A percentile compares a stretch with the other conserved stretches of the same genome.
phyloP scores from a whole-genome alignment of 1,140 invertebrate genomes.

The Drosophila pseudoananassae region DNA sequence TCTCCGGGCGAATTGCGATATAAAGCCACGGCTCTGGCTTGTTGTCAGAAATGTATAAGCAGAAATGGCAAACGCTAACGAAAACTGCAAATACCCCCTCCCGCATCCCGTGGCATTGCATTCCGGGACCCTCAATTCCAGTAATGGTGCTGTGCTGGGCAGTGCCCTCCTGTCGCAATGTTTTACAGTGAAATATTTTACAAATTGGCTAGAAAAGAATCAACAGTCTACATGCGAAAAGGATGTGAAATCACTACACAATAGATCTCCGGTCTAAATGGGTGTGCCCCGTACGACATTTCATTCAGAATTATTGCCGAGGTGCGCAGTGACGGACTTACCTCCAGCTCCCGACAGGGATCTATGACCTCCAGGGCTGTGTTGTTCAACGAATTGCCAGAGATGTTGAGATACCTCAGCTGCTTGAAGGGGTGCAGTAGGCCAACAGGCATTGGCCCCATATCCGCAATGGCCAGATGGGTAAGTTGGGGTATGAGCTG shows the following conservation, averaged over 20 bases:
- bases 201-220: slow-evolving; percentile 66
- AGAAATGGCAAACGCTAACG: slow-evolving; percentile 52
- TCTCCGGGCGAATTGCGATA: slow-evolving; percentile 17
- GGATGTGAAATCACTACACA: slow-evolving; percentile 15
- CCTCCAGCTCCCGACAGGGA: slow-evolving; percentile 80
- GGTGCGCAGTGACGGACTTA: slow-evolving; percentile 50
- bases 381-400: slow-evolving; percentile 85
- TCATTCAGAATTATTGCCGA: slow-evolving; percentile 31
- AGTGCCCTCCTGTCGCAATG: slow-evolving; percentile 31
- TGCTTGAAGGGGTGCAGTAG: slow-evolving; percentile 85
- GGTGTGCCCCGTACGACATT: slow-evolving; percentile 6
- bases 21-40: slow-evolving; percentile 38
- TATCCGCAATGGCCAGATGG: slow-evolving; percentile 86
- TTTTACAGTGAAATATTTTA: slow-evolving; percentile 55
- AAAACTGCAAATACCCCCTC: slow-evolving; percentile 49
- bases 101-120: neutral
- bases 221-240: slow-evolving; percentile 12
- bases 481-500: slow-evolving; percentile 85
- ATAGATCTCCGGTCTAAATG: slow-evolving; percentile 40
- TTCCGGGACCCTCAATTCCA: slow-evolving; percentile 1
- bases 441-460: slow-evolving; percentile 85
- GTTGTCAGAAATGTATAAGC: slow-evolving; percentile 51
- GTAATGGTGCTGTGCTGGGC: slow-evolving; percentile 26
- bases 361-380: slow-evolving; percentile 82
- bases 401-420: slow-evolving; percentile 86